Percentiles rank a stretch among this genome's conserved stretches.
Conservation (phyloP, 2,113 vertebrate species). For the Harpagus bidentatus region DNA sequence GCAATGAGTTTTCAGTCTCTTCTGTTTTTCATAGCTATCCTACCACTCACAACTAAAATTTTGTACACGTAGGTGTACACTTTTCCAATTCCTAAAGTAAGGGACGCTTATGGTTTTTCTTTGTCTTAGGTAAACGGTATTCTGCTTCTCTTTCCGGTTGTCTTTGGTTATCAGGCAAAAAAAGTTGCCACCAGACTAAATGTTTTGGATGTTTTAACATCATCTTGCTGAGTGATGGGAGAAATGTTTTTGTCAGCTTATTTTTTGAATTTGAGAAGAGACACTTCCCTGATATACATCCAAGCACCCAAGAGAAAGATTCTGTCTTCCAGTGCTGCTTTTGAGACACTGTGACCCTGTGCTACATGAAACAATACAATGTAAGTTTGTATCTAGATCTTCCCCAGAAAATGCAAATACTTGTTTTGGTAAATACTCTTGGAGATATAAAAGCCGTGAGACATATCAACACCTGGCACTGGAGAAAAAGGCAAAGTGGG, state of each 20-base stretch:
- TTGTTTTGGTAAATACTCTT: not conserved
- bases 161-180: not conserved
- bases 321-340: not conserved
- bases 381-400: not conserved
- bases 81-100: not conserved
- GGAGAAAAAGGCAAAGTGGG: not conserved
- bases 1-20: not conserved
- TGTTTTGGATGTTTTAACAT: not conserved
- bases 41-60: not conserved
- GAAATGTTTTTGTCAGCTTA: not conserved
- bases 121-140: not conserved
- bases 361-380: not conserved
- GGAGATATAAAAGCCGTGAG: not conserved
- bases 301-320: not conserved
- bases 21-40: not conserved
- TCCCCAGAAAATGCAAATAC: not conserved
- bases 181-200: not conserved
- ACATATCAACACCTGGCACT: not conserved
- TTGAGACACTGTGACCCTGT: not conserved
- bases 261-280: not conserved
- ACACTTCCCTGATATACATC: not conserved
- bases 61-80: not conserved
- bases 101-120: accelerated
- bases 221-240: accelerated
- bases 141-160: not conserved